These are phyloP conservation scores for Danio kyathit DNA, from an alignment of 2,797 vertebrate genomes.

Conservation along the genomic window DNA sequence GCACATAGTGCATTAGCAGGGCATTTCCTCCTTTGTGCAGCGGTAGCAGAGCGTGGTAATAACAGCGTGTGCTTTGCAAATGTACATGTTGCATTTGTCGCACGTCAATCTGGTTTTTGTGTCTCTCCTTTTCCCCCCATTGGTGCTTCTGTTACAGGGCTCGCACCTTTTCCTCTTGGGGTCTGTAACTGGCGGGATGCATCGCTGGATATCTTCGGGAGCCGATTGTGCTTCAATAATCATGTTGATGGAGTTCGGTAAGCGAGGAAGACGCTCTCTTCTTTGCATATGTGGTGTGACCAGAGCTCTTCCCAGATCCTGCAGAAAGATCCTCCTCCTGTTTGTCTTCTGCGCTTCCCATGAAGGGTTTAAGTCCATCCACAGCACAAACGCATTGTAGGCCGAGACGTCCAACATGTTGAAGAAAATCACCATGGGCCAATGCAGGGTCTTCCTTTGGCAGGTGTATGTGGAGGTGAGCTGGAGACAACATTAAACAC, in stretches of 20 bases:
- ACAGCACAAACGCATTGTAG: conserved; percentile 51
- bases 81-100: no score
- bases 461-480: conserved; percentile 9
- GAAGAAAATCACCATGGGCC: conserved; percentile 48
- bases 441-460: neutral
- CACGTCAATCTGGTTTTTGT: no score
- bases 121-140: no score
- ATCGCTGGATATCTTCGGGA: no score
- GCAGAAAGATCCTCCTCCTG: conserved; percentile 10
- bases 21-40: no score
- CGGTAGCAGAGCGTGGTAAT: no score
- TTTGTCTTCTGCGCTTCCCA: neutral
- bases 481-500: neutral
- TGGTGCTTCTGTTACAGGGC: no score
- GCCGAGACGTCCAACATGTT: conserved; percentile 45
- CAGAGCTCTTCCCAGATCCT: conserved; percentile 3
- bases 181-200: no score
- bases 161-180: no score
- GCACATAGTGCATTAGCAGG: no score
- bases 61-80: no score
- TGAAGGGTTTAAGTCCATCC: conserved; percentile 12
- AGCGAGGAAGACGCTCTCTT: neutral
- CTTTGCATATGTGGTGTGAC: neutral
- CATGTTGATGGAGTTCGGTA: neutral
- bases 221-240: neutral